Conservation (phyloP, 2,797 vertebrate species). For the Tinamus major region DNA sequence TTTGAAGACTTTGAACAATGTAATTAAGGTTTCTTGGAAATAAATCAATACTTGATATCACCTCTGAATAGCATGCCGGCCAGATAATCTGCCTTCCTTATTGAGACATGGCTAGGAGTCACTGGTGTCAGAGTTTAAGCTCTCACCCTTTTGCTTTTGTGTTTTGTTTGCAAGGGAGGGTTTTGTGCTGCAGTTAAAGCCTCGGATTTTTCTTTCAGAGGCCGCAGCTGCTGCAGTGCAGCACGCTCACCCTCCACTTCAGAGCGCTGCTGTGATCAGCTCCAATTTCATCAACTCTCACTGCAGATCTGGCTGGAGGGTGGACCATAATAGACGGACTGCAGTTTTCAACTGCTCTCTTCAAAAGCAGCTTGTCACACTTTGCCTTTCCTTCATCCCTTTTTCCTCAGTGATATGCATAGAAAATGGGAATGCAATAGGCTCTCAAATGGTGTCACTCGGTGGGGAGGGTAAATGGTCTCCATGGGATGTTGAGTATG, state of each 20-base stretch:
- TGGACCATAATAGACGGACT: background rate
- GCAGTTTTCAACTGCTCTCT: background rate
- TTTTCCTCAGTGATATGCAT: background rate
- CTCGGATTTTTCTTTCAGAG: background rate
- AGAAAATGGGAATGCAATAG: background rate
- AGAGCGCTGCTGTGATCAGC: background rate
- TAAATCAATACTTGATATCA: conserved; percentile 58
- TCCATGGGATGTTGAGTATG: rapidly evolving
- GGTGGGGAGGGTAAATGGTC: background rate
- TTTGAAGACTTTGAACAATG: conserved; percentile 43
- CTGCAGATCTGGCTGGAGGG: background rate
- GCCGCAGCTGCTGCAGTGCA: background rate
- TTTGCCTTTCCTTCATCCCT: background rate
- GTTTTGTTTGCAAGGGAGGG: background rate
- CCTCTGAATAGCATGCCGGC: background rate
- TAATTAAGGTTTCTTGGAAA: conserved; percentile 55
- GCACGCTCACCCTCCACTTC: background rate
- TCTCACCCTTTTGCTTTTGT: background rate
- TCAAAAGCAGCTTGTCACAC: background rate
- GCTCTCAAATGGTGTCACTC: background rate
- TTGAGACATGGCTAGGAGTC: conserved; percentile 7
- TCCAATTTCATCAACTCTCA: background rate
- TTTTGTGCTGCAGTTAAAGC: background rate
- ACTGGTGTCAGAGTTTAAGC: background rate
- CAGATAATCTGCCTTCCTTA: conserved; percentile 21